Evolutionary conservation across 2,113 vertebrate genomes (phyloP), one percentile per base, ranked within the genome.

Genomic region (Brachyistius frenatus): DNA sequence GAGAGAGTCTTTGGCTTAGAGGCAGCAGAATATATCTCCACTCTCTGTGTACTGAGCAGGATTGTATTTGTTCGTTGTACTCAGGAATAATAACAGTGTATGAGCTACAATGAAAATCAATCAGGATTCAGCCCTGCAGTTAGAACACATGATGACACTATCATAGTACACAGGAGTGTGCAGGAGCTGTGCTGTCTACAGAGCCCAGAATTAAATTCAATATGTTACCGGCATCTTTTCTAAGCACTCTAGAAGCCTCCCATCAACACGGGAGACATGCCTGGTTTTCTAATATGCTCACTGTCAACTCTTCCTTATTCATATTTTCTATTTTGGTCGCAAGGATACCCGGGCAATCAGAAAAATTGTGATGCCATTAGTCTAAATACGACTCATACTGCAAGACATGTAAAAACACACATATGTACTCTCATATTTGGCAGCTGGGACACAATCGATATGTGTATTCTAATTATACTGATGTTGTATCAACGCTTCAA

Each of bases 391-490:
- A 76, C 31, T 30, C 0, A 23, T 47, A 4, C 23, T 44, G 57
- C 53, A 52, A 23, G 47, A 49, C 31, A 70, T 58, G 30, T 23
- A n/a, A 32, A 46, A 66, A 63, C 46, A 32, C 58, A 69, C 52
- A 61, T 44, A 63, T 23, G 1, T 76, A 80, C 69, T 49, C 53
- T 65, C 78, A 62, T 67, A 79, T 74, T 80, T 83, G 84, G 81
- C 85, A 76, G 75, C 16, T 9, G 63, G 2, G 47, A 62, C 62
- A 32, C 68, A 33, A 81, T 91, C 85, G 31, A 91, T 93, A 80
- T 66, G 65, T 73, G 65, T 37, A 16, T 63, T 86, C 88, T 91
- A 90, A 91, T 91, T 87, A 91, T 76, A 86, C 84, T 56, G 54
- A 73, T 39, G 86, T 60, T 66, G 80, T 76, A 70, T 88, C 86